These are phyloP conservation scores for Phymanthus crucifer DNA, from an alignment of 92 coral and sea anemone genomes.

Conservation along the genomic window DNA sequence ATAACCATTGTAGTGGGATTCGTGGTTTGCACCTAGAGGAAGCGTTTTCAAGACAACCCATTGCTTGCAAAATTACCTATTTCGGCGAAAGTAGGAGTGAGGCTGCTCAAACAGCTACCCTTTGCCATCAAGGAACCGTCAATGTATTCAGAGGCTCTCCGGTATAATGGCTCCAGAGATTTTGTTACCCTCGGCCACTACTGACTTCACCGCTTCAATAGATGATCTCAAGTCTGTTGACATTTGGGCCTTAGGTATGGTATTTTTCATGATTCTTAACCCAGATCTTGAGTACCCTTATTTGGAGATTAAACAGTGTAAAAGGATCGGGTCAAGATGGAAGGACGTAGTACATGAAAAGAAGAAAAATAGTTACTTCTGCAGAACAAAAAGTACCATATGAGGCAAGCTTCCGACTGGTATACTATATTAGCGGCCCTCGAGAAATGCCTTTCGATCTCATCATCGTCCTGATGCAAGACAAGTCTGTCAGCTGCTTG, in stretches of 20 bases:
- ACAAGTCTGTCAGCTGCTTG: conserved; percentile 1
- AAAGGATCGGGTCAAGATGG: neutral
- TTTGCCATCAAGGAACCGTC: conserved; percentile 40
- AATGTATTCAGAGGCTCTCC: conserved; percentile 57
- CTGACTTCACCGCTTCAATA: conserved; percentile 31
- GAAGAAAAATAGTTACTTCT: conserved; percentile 44
- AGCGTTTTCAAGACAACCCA: conserved; percentile 5
- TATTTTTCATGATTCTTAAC: too few species aligned
- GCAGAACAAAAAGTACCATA: conserved; percentile 35
- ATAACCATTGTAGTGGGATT: conserved; percentile 4
- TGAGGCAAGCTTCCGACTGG: neutral
- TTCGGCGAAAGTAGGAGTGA: conserved; percentile 55
- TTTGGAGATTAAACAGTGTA: too few species aligned
- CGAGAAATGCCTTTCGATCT: conserved; percentile 11
- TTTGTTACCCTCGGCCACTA: conserved; percentile 1
- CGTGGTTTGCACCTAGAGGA: too few species aligned
- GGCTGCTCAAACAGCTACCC: conserved; percentile 39
- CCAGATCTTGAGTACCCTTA: too few species aligned
- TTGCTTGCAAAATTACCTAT: conserved; percentile 58
- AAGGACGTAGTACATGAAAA: conserved; percentile 41
- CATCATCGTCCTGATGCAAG: conserved; percentile 20
- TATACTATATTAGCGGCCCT: neutral
- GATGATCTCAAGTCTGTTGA: conserved; percentile 54
- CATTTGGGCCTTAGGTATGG: too few species aligned
- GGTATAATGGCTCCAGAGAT: conserved; percentile 56